Percentiles rank a stretch among this genome's conserved stretches.
Conservation (phyloP, 2,888 invertebrate species). For the Margaritifera margaritifera region DNA sequence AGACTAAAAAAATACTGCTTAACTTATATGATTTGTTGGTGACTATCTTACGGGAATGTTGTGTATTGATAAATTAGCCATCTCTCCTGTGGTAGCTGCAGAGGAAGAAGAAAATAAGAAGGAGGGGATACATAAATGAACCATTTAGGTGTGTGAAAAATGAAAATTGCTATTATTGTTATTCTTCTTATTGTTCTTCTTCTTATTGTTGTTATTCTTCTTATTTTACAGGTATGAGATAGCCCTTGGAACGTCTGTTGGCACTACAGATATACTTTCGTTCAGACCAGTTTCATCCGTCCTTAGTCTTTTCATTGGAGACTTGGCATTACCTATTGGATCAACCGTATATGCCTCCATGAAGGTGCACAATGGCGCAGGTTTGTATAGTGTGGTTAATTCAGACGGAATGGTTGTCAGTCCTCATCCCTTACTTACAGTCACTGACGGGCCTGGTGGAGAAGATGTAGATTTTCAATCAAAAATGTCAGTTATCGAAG, state of each 20-base stretch:
- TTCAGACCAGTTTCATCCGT: conserved; percentile 11
- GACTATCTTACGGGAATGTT: too few relatives aligned
- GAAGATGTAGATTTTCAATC: conserved; percentile 44
- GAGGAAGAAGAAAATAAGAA: too few relatives aligned
- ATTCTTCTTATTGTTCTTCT: too few relatives aligned
- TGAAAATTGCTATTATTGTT: too few relatives aligned
- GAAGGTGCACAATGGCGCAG: conserved; percentile 47
- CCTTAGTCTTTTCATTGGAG: conserved; percentile 24
- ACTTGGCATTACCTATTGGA: conserved; percentile 23
- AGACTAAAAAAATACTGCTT: too few relatives aligned
- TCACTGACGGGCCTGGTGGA: conserved; percentile 35
- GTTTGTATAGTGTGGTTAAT: conserved; percentile 29
- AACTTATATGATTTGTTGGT: too few relatives aligned
- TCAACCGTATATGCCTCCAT: conserved; percentile 38
- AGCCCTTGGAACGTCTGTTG: conserved; percentile 19
- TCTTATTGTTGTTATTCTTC: not conserved
- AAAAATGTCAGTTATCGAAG: conserved; percentile 38
- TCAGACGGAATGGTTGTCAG: conserved; percentile 48
- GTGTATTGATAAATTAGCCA: too few relatives aligned
- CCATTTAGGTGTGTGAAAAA: too few relatives aligned
- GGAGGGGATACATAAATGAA: too few relatives aligned
- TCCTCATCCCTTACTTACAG: conserved; percentile 27
- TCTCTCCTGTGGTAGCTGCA: too few relatives aligned
- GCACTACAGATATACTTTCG: conserved; percentile 14
- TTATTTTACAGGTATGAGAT: conserved; percentile 26